Conservation (phyloP, 2,888 invertebrate genomes). For the Trachelus tabidus region DNA sequence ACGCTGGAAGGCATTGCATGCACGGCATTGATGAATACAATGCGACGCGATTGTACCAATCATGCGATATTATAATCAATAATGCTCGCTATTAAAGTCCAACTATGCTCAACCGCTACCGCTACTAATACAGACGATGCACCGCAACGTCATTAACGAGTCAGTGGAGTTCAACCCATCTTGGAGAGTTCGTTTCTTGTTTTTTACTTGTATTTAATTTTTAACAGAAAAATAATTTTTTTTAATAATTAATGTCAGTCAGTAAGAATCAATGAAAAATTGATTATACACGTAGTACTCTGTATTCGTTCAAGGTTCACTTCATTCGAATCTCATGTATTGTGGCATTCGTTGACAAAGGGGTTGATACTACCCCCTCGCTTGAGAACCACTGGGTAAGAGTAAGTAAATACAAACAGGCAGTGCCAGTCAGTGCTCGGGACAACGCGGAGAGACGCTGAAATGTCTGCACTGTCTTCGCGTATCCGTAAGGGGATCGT, state of each 20-base stretch:
- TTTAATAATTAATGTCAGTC: background rate
- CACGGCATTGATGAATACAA: conserved; percentile 52
- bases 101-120: conserved; percentile 40
- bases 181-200: background rate
- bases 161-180: conserved; percentile 13
- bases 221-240: background rate
- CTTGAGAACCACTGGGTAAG: conserved; percentile 38
- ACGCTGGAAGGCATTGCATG: conserved; percentile 41
- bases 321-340: background rate
- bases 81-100: conserved; percentile 50
- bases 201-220: background rate
- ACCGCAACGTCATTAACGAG: conserved; percentile 35
- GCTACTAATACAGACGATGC: conserved; percentile 36
- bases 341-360: background rate
- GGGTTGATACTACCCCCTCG: background rate
- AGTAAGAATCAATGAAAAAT: background rate
- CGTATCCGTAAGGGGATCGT: conserved; percentile 4
- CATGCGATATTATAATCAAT: conserved; percentile 64
- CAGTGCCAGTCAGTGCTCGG: conserved; percentile 24
- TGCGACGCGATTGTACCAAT: conserved; percentile 59
- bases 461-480: conserved; percentile 35
- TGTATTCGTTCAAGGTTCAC: background rate
- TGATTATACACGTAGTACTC: background rate
- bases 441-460: conserved; percentile 37
- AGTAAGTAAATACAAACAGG: conserved; percentile 38